phyloP scores from a whole-genome alignment of 2,113 vertebrate species.

The Malurus cyaneus region DNA sequence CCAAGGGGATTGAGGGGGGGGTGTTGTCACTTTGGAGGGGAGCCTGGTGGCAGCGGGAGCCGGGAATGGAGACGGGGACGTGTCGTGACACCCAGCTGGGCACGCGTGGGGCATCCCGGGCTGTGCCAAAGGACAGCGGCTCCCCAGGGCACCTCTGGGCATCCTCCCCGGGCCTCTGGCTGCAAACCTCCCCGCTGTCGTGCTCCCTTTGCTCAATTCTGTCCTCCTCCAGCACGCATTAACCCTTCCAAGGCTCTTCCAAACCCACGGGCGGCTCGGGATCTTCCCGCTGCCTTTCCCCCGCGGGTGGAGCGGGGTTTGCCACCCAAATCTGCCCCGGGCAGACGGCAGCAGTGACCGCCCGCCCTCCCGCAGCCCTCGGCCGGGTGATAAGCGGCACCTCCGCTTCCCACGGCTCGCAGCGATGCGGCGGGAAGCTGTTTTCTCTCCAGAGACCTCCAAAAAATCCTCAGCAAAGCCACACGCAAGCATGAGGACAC shows the following conservation, averaged over 20 bases:
- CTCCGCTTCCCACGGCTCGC: not conserved
- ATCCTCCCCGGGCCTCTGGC: not conserved
- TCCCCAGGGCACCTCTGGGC: not conserved
- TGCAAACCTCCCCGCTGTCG: not conserved
- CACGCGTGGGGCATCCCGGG: rapidly evolving
- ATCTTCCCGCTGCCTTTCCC: not conserved
- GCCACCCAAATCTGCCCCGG: rapidly evolving
- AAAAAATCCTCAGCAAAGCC: not conserved
- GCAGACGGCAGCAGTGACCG: rapidly evolving
- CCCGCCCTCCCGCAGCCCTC: not conserved
- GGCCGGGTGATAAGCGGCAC: rapidly evolving
- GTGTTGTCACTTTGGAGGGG: not conserved
- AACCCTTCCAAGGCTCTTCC: not conserved
- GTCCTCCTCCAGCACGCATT: not conserved
- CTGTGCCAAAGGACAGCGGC: not conserved
- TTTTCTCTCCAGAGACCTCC: not conserved
- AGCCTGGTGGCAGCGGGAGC: not conserved
- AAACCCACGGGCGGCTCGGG: too few relatives aligned
- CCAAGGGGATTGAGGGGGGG: not conserved
- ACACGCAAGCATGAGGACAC: not conserved
- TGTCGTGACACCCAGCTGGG: rapidly evolving
- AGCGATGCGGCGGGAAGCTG: rapidly evolving
- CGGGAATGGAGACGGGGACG: rapidly evolving
- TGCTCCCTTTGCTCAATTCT: not conserved
- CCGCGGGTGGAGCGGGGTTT: rapidly evolving